These are phyloP conservation scores for Henricia sp. DNA, from an alignment of 53 echinoderm and acorn worm species.

Conservation along the genomic window DNA sequence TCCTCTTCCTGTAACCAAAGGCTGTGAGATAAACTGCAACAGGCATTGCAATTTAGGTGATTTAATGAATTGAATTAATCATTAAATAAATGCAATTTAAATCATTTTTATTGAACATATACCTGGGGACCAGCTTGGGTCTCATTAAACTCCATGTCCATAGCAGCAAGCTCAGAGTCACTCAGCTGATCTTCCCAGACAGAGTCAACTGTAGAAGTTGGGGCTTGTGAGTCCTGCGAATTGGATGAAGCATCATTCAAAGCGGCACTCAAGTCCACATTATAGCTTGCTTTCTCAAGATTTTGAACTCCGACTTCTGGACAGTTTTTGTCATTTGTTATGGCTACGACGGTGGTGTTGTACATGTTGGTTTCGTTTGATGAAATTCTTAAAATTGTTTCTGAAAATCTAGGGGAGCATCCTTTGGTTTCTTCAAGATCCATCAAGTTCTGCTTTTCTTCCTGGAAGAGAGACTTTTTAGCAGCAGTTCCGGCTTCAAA, in stretches of 20 bases:
- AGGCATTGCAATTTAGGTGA: too few relatives aligned
- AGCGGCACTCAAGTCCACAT: background rate
- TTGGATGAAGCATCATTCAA: background rate
- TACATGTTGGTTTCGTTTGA: slow-evolving; percentile 5
- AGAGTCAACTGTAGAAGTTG: slow-evolving; percentile 53
- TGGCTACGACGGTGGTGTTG: background rate
- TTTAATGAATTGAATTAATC: too few relatives aligned
- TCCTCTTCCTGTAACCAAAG: background rate
- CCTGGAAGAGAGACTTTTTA: slow-evolving; percentile 32
- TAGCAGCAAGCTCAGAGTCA: slow-evolving; percentile 69
- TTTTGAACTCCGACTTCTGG: background rate
- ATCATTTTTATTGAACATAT: background rate
- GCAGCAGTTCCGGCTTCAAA: background rate
- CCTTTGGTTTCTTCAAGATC: background rate
- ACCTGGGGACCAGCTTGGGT: slow-evolving; percentile 11
- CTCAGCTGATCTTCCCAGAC: slow-evolving; percentile 65
- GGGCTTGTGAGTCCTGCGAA: background rate
- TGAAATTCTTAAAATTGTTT: background rate
- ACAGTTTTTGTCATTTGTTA: background rate
- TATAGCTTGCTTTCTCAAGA: background rate
- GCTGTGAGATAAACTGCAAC: too few relatives aligned
- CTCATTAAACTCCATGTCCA: slow-evolving; percentile 71
- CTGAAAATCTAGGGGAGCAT: background rate
- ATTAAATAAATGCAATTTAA: background rate
- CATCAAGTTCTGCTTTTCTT: slow-evolving; percentile 21